phyloP scores from a whole-genome alignment of 2,888 invertebrate genomes.

The Falcaria lacertinaria region DNA sequence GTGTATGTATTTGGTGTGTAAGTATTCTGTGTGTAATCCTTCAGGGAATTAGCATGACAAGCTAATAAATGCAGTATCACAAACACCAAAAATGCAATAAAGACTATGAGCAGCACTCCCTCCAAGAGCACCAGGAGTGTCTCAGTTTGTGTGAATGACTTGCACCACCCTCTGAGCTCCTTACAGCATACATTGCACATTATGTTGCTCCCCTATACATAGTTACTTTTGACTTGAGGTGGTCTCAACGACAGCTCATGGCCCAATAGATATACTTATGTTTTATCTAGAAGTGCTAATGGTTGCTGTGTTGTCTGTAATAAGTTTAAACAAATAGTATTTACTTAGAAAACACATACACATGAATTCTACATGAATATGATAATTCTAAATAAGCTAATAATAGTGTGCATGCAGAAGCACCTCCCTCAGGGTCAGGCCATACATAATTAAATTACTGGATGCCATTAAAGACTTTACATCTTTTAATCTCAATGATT shows the following conservation, averaged over 20 bases:
- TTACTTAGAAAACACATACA: no score
- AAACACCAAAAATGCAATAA: conserved; percentile 46
- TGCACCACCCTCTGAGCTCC: conserved; percentile 57
- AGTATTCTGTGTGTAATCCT: background rate
- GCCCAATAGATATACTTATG: conserved; percentile 32
- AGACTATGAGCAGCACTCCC: conserved; percentile 37
- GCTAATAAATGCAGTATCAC: conserved; percentile 49
- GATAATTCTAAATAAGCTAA: no score
- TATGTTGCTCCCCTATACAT: conserved; percentile 28
- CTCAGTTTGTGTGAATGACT: conserved; percentile 58
- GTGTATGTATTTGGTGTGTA: no score
- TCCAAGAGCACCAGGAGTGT: conserved; percentile 39
- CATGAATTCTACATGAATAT: no score
- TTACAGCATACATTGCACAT: conserved; percentile 56
- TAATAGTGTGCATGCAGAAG: no score
- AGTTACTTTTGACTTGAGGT: conserved; percentile 9
- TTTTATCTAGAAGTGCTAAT: conserved; percentile 7
- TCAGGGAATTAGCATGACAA: conserved; percentile 22
- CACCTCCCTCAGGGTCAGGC: no score
- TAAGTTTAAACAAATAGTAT: no score
- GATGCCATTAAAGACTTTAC: no score
- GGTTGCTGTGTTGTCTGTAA: background rate
- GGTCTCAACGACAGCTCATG: conserved; percentile 16
- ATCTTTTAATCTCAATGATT: no score
- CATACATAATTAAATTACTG: no score